Conservation (phyloP, 2,113 vertebrate species). For the Larimichthys crocea region DNA sequence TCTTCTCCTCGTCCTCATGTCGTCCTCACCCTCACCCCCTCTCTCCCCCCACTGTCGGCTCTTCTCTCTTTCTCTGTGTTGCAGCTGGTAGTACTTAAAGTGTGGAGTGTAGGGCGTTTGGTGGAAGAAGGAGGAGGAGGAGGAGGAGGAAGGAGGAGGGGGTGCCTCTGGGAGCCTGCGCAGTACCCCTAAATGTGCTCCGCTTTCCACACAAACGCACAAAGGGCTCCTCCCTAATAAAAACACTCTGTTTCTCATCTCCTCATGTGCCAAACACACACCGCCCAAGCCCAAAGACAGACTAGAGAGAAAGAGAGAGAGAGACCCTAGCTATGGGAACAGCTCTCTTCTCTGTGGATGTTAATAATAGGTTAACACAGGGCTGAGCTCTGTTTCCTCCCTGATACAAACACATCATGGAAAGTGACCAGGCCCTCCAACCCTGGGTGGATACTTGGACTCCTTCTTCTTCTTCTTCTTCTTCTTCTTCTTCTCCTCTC, state of each 20-base stretch:
- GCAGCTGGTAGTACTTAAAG: conserved; percentile 87
- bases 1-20: conserved; percentile 17
- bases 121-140: conserved; percentile 38
- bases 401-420: conserved; percentile 60
- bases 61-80: conserved; percentile 62
- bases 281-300: conserved; percentile 67
- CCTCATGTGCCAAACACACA: conserved; percentile 74
- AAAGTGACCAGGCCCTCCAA: conserved; percentile 60
- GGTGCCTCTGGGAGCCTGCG: conserved; percentile 68
- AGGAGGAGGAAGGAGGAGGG: not conserved
- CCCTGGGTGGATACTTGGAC: conserved; percentile 19
- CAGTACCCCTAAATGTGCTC: conserved; percentile 74
- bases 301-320: conserved; percentile 22
- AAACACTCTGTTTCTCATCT: conserved; percentile 81
- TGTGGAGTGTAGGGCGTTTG: conserved; percentile 69
- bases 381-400: conserved; percentile 58
- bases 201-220: conserved; percentile 70
- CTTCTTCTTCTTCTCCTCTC: not conserved
- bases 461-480: conserved; percentile 1
- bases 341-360: conserved; percentile 48
- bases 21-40: conserved; percentile 13
- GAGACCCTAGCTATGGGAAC: conserved; percentile 57
- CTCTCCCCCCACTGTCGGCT: conserved; percentile 31
- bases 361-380: conserved; percentile 70
- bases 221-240: conserved; percentile 81